Conservation (phyloP, 1,140 invertebrate species). For the Helicoverpa armigera region DNA sequence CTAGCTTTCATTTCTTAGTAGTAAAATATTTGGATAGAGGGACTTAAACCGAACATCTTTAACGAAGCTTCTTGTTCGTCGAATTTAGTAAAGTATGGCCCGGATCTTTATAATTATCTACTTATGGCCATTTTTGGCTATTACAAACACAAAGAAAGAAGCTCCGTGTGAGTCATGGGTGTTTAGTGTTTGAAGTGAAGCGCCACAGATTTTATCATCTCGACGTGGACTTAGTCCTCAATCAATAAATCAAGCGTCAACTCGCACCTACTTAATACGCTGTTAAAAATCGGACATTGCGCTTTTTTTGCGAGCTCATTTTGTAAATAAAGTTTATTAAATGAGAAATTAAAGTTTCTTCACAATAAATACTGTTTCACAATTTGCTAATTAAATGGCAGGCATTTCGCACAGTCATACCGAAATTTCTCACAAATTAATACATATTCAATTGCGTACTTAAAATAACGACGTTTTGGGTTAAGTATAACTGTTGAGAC, state of each 20-base stretch:
- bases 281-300: neutral
- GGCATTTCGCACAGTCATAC: neutral
- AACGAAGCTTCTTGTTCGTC: neutral
- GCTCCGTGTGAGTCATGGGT: constrained; percentile 1
- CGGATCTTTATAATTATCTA: neutral
- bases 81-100: too few relatives aligned
- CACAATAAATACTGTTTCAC: neutral
- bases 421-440: neutral
- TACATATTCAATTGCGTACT: constrained; percentile 29
- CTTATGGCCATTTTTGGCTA: neutral
- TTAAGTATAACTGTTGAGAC: constrained; percentile 32
- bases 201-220: constrained; percentile 6
- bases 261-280: neutral
- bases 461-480: constrained; percentile 32
- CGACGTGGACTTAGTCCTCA: constrained; percentile 5
- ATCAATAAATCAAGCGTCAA: constrained; percentile 16
- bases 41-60: neutral
- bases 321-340: neutral
- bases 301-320: neutral
- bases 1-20: constrained; percentile 50
- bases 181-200: constrained; percentile 18
- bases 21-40: neutral
- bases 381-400: neutral
- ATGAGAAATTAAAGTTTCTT: neutral
- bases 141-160: neutral